phyloP scores from a whole-genome alignment of 2,888 invertebrate species.

The Melanotus villosus region DNA sequence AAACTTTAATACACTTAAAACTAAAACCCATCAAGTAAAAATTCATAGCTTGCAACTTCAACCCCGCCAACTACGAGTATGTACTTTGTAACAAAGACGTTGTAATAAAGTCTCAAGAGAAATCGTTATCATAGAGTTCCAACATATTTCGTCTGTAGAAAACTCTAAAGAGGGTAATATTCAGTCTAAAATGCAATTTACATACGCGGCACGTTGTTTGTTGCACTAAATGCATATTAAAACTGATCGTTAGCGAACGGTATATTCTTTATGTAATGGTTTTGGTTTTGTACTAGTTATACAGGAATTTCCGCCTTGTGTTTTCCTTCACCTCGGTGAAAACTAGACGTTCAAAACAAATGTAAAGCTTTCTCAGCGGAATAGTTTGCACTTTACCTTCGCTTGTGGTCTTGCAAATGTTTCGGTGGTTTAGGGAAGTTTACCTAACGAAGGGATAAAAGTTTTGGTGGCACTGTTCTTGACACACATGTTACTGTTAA shows the following conservation, averaged over 20 bases:
- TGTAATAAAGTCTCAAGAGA: not conserved
- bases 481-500: not conserved
- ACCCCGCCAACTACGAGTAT: too few species aligned
- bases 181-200: not conserved
- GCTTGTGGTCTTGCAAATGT: not conserved
- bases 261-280: too few species aligned
- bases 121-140: not conserved
- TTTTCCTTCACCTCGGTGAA: too few species aligned
- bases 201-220: not conserved
- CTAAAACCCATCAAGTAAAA: too few species aligned
- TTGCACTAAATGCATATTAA: not conserved
- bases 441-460: not conserved
- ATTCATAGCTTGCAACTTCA: too few species aligned
- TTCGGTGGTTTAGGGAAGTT: not conserved
- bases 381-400: not conserved
- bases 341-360: too few species aligned
- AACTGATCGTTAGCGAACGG: not conserved
- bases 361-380: not conserved
- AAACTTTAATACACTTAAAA: too few species aligned
- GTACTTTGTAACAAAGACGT: too few species aligned
- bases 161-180: not conserved
- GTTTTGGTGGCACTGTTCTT: not conserved
- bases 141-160: not conserved
- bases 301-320: too few species aligned
- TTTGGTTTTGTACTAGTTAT: too few species aligned